Base-by-base conservation (phyloP, 2,797 vertebrate genomes). In the Hipposideros larvatus region DNA sequence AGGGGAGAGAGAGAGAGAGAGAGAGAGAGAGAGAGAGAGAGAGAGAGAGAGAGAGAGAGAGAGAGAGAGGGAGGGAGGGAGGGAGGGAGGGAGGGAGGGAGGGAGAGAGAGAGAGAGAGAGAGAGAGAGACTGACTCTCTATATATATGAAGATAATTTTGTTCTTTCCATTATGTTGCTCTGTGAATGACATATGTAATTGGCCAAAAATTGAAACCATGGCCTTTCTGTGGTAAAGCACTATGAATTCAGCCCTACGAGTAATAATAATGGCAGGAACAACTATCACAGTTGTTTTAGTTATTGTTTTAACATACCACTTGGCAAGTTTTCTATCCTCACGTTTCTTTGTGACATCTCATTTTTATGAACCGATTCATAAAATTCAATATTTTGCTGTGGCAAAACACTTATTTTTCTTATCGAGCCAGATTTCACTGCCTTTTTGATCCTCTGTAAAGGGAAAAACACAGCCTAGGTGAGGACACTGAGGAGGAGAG, bases 401-500 rank as follows among this genome's bases (percentile, higher is more conserved):
- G 28, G 28, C 11, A 65, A 78, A 96, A 90, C 37, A 82, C 11
- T 66, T 51, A 10, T 68, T 78, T 77, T 59, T 68, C 53, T 16
- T 18, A 16, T 43, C 31, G 22, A 65, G 70, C 41, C 86, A 16
- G 4, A 46, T 57, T 84, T 94, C 26, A 14, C 46, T 37, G 75
- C 11, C 24, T 83, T 66, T 28, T 70, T 82, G 73, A n/a, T 53
- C 28, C 2, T 95, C 55, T 34, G 14, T 66, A 87, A 94, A 51
- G 51, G 46, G 46, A 41, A 95, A 89, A 63, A 21, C 59, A 85
- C 11, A 48, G 75, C 28, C 43, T 48, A 97, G 34, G 16, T 92
- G 61, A 96, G 59, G 92, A 87, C 66, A 85, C 26, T 5, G 19
- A 86, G 82, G 79, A 48, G 82, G 71, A 82, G 26, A 91, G 22